Conservation (phyloP, 2,113 vertebrate genomes). For the Monopterus albus region DNA sequence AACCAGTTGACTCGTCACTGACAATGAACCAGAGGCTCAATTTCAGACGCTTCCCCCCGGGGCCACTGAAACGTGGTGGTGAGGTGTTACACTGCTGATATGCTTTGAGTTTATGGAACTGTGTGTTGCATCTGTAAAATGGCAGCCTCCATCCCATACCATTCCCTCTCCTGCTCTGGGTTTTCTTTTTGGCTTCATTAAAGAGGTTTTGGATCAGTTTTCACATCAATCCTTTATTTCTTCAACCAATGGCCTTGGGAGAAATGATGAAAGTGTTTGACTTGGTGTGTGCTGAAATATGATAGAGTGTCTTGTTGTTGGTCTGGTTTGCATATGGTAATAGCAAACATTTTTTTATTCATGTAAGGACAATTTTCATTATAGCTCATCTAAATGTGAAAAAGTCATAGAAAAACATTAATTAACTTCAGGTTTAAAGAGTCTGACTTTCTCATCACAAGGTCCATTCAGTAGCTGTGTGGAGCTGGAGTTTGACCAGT, state of each 20-base stretch:
- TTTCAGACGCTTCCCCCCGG: constrained; percentile 60
- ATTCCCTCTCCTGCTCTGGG: not conserved
- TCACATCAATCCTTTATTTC: not conserved
- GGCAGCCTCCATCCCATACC: not conserved
- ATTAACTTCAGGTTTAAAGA: no score
- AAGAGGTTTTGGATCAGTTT: not conserved
- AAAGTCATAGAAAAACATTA: no score
- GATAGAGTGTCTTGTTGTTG: not conserved
- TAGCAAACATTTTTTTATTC: not conserved
- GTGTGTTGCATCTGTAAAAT: constrained; percentile 23
- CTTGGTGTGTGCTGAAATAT: not conserved
- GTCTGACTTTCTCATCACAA: no score
- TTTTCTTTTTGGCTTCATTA: constrained; percentile 17
- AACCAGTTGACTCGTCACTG: constrained; percentile 64
- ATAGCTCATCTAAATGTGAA: no score
- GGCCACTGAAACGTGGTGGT: constrained; percentile 30
- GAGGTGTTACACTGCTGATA: constrained; percentile 11
- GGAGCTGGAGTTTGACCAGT: no score
- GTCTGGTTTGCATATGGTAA: not conserved
- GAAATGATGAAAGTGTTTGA: not conserved
- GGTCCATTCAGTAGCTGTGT: no score
- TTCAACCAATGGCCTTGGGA: not conserved
- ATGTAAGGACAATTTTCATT: no score
- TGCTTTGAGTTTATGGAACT: constrained; percentile 25
- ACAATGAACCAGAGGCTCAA: constrained; percentile 67